A percentile compares a stretch with the other conserved stretches of the same genome.
These are phyloP conservation scores for Drosophila sechellia DNA, from an alignment of 1,140 invertebrate species.

Conservation along the genomic window DNA sequence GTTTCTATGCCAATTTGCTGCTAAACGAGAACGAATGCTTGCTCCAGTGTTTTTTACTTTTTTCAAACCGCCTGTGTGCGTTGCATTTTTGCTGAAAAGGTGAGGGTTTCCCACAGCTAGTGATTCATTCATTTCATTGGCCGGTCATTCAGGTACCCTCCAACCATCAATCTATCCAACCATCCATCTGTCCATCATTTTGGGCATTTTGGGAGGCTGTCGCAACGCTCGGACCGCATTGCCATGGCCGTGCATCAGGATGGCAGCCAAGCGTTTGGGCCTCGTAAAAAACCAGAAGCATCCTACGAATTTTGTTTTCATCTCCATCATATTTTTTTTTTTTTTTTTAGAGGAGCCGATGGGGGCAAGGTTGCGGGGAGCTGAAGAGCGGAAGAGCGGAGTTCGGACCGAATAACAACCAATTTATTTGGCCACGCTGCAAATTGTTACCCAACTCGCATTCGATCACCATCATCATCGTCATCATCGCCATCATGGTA, in stretches of 20 bases:
- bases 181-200: conserved; percentile 32
- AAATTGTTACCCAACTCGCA: conserved; percentile 80
- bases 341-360: background rate
- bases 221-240: conserved; percentile 74
- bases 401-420: conserved; percentile 68
- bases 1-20: conserved; percentile 1
- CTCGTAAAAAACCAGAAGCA: conserved; percentile 73
- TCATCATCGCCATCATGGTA: conserved; percentile 24
- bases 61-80: background rate
- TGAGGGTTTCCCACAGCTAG: conserved; percentile 17
- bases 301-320: conserved; percentile 76
- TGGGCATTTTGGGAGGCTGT: conserved; percentile 59
- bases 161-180: conserved; percentile 3
- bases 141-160: conserved; percentile 32
- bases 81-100: conserved; percentile 13
- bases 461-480: conserved; percentile 68
- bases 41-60: conserved; percentile 8
- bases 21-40: conserved; percentile 4
- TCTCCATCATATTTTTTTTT: conserved; percentile 46
- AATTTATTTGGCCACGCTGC: conserved; percentile 80
- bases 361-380: background rate
- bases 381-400: background rate
- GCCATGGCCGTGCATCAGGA: conserved; percentile 75
- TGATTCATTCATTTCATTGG: conserved; percentile 76
- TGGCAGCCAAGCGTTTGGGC: conserved; percentile 70